phyloP scores from a whole-genome alignment of 2,888 invertebrate genomes.

The Sarcophaga carnaria region DNA sequence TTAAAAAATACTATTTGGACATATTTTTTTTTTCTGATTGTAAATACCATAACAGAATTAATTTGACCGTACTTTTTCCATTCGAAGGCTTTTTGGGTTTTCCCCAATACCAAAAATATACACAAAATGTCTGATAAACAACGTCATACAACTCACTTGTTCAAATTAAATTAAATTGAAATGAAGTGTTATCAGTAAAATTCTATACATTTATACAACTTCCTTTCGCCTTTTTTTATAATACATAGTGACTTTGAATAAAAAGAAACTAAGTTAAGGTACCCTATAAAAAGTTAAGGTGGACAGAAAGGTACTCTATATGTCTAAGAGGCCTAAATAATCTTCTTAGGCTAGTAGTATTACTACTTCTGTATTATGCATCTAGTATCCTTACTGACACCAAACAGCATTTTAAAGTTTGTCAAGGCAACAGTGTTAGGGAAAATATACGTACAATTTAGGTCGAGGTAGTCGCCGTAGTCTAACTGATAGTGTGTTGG shows the following conservation, averaged over 20 bases:
- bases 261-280: background rate
- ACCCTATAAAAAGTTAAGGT: background rate
- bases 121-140: slow-evolving; percentile 15
- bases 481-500: no score
- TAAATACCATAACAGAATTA: background rate
- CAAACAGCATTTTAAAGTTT: no score
- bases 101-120: slow-evolving; percentile 7
- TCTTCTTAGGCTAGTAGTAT: no score
- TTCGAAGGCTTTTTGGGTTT: slow-evolving; percentile 24
- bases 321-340: no score
- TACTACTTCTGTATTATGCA: no score
- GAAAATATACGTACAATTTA: no score
- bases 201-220: background rate
- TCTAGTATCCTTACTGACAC: no score
- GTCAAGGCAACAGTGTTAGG: no score
- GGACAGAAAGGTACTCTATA: no score
- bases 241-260: background rate
- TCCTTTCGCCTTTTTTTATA: slow-evolving; percentile 16
- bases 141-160: slow-evolving; percentile 17
- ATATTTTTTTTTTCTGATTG: background rate
- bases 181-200: slow-evolving; percentile 22
- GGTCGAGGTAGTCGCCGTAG: no score
- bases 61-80: background rate
- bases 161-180: background rate
- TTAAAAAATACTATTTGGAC: background rate